Percentiles rank a stretch among this genome's conserved stretches.
These are phyloP conservation scores for Drosophila ercepeae DNA, from an alignment of 1,140 invertebrate genomes.

Conservation along the genomic window DNA sequence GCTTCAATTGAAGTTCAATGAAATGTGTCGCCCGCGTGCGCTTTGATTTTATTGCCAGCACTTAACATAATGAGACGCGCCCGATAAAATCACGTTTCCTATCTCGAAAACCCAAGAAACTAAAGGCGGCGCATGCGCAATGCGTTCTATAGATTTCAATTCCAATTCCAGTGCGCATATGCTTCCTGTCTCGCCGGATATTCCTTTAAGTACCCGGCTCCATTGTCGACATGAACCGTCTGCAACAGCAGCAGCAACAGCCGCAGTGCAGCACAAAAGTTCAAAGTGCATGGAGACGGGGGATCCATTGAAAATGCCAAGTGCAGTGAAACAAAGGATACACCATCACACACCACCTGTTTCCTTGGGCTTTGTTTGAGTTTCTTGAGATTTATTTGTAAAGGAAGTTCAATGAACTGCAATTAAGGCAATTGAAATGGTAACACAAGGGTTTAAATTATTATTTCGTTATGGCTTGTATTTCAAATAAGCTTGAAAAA, in stretches of 20 bases:
- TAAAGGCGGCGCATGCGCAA: slow-evolving; percentile 52
- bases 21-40: slow-evolving; percentile 60
- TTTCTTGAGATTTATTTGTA: slow-evolving; percentile 19
- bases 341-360: slow-evolving; percentile 77
- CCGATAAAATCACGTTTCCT: slow-evolving; percentile 78
- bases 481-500: slow-evolving; percentile 49
- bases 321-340: slow-evolving; percentile 69
- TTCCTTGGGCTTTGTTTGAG: slow-evolving; percentile 70
- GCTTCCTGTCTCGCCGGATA: slow-evolving; percentile 76
- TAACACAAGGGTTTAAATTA: not conserved
- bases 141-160: slow-evolving; percentile 1
- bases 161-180: slow-evolving; percentile 49
- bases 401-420: slow-evolving; percentile 76
- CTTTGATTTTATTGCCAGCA: slow-evolving; percentile 80
- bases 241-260: slow-evolving; percentile 11
- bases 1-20: slow-evolving; percentile 78
- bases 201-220: slow-evolving; percentile 70
- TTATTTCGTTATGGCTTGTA: slow-evolving; percentile 33
- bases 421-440: slow-evolving; percentile 48
- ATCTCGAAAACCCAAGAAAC: slow-evolving; percentile 10
- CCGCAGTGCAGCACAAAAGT: slow-evolving; percentile 68
- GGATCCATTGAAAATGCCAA: slow-evolving; percentile 56
- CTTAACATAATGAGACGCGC: slow-evolving; percentile 75
- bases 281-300: slow-evolving; percentile 60
- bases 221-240: slow-evolving; percentile 46